phyloP scores from a whole-genome alignment of 1,140 invertebrate genomes.

The Drosophila suzukii region DNA sequence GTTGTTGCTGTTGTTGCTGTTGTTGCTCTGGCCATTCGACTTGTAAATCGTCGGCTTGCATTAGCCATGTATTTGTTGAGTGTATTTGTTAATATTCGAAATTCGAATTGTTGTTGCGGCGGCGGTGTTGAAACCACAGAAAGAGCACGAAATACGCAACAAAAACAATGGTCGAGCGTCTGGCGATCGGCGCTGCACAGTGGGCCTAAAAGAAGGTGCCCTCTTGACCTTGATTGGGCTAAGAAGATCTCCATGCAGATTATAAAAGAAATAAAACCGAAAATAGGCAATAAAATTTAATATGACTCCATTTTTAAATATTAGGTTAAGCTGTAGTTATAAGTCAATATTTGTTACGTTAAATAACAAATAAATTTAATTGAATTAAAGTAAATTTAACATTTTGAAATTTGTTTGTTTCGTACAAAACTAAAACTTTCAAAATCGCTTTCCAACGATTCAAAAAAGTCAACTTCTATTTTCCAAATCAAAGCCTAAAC shows the following conservation, averaged over 20 bases:
- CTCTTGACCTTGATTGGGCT: slow-evolving; percentile 15
- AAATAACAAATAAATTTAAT: too few species aligned
- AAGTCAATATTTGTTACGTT: too few species aligned
- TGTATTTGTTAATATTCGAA: slow-evolving; percentile 81
- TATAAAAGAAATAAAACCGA: neutral
- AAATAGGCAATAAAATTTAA: neutral
- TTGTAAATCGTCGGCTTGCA: slow-evolving; percentile 84
- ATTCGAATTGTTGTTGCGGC: slow-evolving; percentile 68
- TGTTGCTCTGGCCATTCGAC: slow-evolving; percentile 59
- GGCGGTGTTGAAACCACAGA: slow-evolving; percentile 68
- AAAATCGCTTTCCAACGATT: too few species aligned
- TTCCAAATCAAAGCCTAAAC: too few species aligned
- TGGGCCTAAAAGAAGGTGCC: slow-evolving; percentile 1
- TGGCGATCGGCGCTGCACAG: slow-evolving; percentile 19
- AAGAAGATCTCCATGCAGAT: neutral
- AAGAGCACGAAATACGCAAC: slow-evolving; percentile 52
- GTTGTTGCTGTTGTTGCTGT: slow-evolving; percentile 13
- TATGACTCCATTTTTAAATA: too few species aligned
- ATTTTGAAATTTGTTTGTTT: too few species aligned
- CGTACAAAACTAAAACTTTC: too few species aligned
- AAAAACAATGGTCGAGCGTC: slow-evolving; percentile 31
- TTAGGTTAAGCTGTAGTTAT: too few species aligned
- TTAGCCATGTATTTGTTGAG: slow-evolving; percentile 68
- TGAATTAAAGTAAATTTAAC: too few species aligned
- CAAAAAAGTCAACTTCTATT: too few species aligned